phyloP scores from a whole-genome alignment of 1,140 invertebrate genomes.

The Liolophura sinensis region DNA sequence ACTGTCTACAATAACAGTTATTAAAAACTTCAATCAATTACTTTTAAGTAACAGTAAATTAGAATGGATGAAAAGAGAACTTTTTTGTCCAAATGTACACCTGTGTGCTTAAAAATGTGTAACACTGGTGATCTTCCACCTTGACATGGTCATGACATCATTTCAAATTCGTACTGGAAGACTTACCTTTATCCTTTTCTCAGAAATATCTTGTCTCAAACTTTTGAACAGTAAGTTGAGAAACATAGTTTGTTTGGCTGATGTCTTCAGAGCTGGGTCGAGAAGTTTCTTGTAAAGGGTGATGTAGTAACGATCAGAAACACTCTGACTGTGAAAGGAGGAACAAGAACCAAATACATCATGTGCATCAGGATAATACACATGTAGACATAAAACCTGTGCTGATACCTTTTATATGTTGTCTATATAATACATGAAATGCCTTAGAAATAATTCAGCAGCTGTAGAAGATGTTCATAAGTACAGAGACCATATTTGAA shows the following conservation, averaged over 20 bases:
- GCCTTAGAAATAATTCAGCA: too few relatives aligned
- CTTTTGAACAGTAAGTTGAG: constrained; percentile 87
- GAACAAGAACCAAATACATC: neutral
- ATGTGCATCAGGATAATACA: neutral
- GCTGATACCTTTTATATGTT: too few relatives aligned
- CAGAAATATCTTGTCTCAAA: constrained; percentile 76
- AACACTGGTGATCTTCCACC: neutral
- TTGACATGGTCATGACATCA: neutral
- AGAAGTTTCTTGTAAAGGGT: constrained; percentile 86
- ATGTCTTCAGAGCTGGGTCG: constrained; percentile 73
- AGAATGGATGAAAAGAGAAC: neutral
- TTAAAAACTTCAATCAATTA: neutral
- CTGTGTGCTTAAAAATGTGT: neutral
- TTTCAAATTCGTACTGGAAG: neutral
- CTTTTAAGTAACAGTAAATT: neutral
- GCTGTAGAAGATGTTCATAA: too few relatives aligned
- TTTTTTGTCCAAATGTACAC: neutral
- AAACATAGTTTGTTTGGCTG: constrained; percentile 79
- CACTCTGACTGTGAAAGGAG: constrained; percentile 44
- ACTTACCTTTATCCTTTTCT: constrained; percentile 67
- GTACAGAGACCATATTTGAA: too few relatives aligned
- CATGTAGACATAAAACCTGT: too few relatives aligned
- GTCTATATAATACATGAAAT: too few relatives aligned
- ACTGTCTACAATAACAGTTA: too few relatives aligned
- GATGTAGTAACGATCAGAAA: constrained; percentile 78